Percentiles rank a stretch among this genome's conserved stretches.
Conservation (phyloP, 2,888 invertebrate species). For the Drosophila niveifrons region DNA sequence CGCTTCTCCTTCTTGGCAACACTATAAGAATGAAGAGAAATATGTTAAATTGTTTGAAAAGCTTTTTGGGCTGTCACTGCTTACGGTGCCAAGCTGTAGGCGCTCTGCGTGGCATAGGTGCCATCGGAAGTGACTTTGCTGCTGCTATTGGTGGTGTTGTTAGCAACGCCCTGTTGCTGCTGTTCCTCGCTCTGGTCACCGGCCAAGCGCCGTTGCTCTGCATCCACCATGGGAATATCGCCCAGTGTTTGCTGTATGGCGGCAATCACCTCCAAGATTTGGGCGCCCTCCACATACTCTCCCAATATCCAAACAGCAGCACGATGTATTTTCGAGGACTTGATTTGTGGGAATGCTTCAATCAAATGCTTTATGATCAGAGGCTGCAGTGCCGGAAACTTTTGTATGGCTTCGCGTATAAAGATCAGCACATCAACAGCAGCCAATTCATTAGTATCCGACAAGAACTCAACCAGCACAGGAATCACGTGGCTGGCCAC, state of each 20-base stretch:
- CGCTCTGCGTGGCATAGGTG: conserved; percentile 99
- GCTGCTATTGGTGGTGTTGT: conserved; percentile 53
- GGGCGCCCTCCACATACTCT: conserved; percentile 94
- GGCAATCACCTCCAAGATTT: conserved; percentile 92
- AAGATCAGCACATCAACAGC: conserved; percentile 98
- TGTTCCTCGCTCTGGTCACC: conserved; percentile 89
- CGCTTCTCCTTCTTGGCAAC: conserved; percentile 89
- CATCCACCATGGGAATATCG: conserved; percentile 88
- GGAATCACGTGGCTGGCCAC: conserved; percentile 97
- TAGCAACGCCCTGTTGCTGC: conserved; percentile 43
- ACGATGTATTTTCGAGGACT: conserved; percentile 95
- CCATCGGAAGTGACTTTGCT: conserved; percentile 97
- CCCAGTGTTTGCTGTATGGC: conserved; percentile 91
- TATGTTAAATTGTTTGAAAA: no score
- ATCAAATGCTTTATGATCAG: conserved; percentile 91
- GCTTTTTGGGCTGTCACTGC: conserved; percentile 68
- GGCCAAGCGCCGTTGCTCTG: conserved; percentile 90
- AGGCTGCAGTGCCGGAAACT: conserved; percentile 92
- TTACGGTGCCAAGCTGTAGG: conserved; percentile 93
- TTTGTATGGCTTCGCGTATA: conserved; percentile 97
- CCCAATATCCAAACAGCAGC: conserved; percentile 99
- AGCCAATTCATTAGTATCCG: conserved; percentile 94
- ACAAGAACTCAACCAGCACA: conserved; percentile 96
- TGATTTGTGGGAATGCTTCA: conserved; percentile 94
- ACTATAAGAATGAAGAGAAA: conserved; percentile 68